Percentiles rank a stretch among this genome's conserved stretches.
Evolutionary conservation across 2,113 vertebrate species (phyloP).

Genomic region (Stigmatopora argus): DNA sequence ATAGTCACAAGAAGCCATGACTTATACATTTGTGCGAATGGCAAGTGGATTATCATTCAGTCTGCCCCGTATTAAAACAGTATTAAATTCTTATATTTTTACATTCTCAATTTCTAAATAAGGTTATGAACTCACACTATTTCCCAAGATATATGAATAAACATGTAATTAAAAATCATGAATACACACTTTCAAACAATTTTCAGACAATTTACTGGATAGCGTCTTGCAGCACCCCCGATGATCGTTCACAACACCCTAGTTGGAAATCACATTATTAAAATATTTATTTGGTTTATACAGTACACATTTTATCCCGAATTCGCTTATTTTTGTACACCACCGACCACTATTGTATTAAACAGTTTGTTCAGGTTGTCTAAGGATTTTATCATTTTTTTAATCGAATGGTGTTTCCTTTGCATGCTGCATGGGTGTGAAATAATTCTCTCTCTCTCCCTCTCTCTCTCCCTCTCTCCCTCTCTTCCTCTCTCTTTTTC

Average conservation of each 20-base stretch:
- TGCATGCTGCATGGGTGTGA: conserved; percentile 74
- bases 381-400: neutral
- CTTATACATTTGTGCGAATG: neutral
- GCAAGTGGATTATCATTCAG: no score
- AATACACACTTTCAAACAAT: neutral
- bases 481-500: conserved; percentile 6
- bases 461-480: conserved; percentile 25
- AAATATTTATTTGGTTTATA: neutral
- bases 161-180: neutral
- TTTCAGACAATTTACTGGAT: neutral
- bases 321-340: neutral
- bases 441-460: conserved; percentile 52
- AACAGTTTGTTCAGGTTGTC: neutral
- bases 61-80: neutral
- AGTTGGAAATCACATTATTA: neutral
- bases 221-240: neutral
- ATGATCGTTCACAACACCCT: neutral
- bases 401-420: conserved; percentile 53
- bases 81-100: neutral
- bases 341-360: neutral
- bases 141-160: neutral
- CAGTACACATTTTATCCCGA: neutral
- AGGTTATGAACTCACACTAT: no score
- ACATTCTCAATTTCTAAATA: no score
- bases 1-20: neutral